These are phyloP conservation scores for Stigmatopora argus DNA, from an alignment of 2,113 vertebrate species.

Conservation along the genomic window DNA sequence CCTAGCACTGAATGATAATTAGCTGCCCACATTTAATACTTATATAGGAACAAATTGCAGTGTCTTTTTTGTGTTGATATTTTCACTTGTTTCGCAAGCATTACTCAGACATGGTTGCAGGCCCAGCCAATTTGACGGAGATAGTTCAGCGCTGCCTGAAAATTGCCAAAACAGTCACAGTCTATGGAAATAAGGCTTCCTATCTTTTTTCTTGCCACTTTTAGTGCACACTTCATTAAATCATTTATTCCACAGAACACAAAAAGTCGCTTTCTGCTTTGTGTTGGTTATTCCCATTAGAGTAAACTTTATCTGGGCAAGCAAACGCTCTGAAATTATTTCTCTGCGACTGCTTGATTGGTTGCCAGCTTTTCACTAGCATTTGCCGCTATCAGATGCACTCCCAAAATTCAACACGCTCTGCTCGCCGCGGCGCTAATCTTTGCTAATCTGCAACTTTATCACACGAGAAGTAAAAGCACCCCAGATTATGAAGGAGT, in stretches of 20 bases:
- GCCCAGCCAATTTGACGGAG: too few species aligned
- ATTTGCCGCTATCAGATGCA: conserved; percentile 33
- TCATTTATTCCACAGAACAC: neutral
- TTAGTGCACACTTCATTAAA: neutral
- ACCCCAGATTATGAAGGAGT: conserved; percentile 13
- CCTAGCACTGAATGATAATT: too few species aligned
- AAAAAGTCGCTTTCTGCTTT: too few species aligned
- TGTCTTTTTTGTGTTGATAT: too few species aligned
- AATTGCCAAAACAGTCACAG: too few species aligned
- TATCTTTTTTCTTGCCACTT: neutral
- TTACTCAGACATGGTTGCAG: too few species aligned
- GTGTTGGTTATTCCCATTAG: too few species aligned
- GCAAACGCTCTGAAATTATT: conserved; percentile 19
- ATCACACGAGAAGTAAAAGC: conserved; percentile 29
- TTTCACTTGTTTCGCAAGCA: too few species aligned
- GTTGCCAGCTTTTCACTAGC: conserved; percentile 11
- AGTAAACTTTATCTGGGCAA: conserved; percentile 12
- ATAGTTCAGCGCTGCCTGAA: too few species aligned
- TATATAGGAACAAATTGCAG: too few species aligned
- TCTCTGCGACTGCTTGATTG: conserved; percentile 7
- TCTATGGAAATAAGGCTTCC: neutral
- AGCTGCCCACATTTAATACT: too few species aligned
- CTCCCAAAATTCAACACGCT: conserved; percentile 20
- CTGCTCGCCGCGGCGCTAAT: neutral
- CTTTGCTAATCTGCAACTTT: conserved; percentile 31